Percentiles rank a stretch among this genome's conserved stretches.
Conservation (phyloP, 2,888 invertebrate species). For the Philereme vetulata region DNA sequence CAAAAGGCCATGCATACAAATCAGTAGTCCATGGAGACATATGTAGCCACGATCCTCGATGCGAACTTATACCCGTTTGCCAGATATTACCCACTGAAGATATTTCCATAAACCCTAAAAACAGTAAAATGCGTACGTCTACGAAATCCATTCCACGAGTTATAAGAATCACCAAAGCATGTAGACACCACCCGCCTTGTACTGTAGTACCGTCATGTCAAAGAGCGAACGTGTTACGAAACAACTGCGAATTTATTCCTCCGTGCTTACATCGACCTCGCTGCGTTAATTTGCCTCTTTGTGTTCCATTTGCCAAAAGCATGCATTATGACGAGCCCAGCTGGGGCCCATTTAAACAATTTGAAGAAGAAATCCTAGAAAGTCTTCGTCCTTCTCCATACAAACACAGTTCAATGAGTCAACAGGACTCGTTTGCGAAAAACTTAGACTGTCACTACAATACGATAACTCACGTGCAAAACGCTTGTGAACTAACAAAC, state of each 20-base stretch:
- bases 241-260: constrained; percentile 69
- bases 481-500: constrained; percentile 50
- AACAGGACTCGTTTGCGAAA: constrained; percentile 48
- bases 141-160: constrained; percentile 53
- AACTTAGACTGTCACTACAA: constrained; percentile 49
- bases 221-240: constrained; percentile 64
- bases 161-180: constrained; percentile 72
- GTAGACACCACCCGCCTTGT: constrained; percentile 75
- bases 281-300: constrained; percentile 72
- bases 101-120: constrained; percentile 46
- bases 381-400: constrained; percentile 49
- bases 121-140: constrained; percentile 41
- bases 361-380: constrained; percentile 47
- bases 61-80: constrained; percentile 68
- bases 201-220: constrained; percentile 76
- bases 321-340: constrained; percentile 56
- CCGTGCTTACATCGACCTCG: constrained; percentile 72
- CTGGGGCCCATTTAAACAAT: constrained; percentile 34
- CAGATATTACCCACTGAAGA: constrained; percentile 63
- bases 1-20: constrained; percentile 39
- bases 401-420: constrained; percentile 53
- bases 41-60: constrained; percentile 64
- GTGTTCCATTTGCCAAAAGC: constrained; percentile 65
- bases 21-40: constrained; percentile 46
- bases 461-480: constrained; percentile 47